Conservation (phyloP, 2,888 invertebrate species). For the Chloromyia formosa region DNA sequence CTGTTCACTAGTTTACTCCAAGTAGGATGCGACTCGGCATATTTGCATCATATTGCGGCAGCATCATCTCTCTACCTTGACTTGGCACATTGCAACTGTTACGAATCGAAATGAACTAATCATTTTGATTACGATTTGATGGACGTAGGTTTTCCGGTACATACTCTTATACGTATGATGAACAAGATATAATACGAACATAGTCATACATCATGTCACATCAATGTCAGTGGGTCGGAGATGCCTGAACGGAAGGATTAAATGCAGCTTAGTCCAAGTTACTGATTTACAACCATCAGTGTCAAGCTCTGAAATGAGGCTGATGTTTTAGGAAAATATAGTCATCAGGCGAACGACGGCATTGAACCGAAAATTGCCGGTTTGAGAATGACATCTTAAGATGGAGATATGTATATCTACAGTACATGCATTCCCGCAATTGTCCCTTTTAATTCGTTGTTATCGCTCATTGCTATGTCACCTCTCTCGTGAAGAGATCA, state of each 20-base stretch:
- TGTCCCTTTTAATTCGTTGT: too few species aligned
- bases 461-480: too few species aligned
- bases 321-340: too few species aligned
- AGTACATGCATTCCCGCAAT: too few species aligned
- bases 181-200: background rate
- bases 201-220: background rate
- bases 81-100: background rate
- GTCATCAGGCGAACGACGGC: too few species aligned
- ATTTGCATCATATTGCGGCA: background rate
- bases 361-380: too few species aligned
- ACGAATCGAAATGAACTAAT: constrained; percentile 4
- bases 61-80: background rate
- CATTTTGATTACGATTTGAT: constrained; percentile 7
- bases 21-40: background rate
- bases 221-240: background rate
- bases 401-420: too few species aligned
- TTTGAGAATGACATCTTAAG: too few species aligned
- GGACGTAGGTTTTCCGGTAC: background rate
- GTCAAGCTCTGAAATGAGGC: too few species aligned
- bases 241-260: background rate
- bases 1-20: background rate
- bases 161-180: background rate
- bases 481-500: too few species aligned
- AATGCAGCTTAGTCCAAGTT: background rate
- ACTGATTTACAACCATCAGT: background rate